phyloP scores from a whole-genome alignment of 2,797 vertebrate genomes.

The Argentina silus region DNA sequence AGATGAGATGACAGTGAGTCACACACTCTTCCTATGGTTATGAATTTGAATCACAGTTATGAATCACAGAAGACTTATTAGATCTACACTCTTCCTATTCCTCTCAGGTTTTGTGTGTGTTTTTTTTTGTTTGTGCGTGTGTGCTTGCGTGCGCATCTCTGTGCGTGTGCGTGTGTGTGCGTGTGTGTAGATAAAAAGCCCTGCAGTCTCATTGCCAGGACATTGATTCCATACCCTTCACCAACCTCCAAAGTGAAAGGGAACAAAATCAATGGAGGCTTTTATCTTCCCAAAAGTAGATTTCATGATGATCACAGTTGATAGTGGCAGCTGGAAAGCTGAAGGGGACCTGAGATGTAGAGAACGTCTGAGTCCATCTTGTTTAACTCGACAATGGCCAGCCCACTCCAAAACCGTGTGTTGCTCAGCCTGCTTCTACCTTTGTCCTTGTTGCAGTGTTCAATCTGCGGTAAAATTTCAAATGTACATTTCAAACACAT shows the following conservation, averaged over 20 bases:
- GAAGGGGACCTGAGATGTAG: conserved; percentile 23
- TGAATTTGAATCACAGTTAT: no score
- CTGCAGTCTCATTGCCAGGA: conserved; percentile 26
- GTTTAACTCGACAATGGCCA: no score
- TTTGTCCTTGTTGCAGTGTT: no score
- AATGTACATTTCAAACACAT: no score
- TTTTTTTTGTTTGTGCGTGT: background rate
- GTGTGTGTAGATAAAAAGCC: conserved; percentile 16
- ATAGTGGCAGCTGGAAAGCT: background rate
- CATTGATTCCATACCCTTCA: conserved; percentile 46
- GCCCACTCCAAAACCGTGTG: no score
- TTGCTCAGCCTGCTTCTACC: no score
- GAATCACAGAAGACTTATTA: no score
- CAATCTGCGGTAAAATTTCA: no score
- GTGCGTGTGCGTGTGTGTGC: background rate
- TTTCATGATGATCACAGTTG: conserved; percentile 43
- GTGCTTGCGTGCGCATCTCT: conserved; percentile 15
- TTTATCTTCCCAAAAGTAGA: conserved; percentile 62
- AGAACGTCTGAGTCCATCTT: no score
- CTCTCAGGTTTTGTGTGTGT: background rate
- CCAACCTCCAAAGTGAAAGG: conserved; percentile 33
- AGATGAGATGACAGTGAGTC: no score
- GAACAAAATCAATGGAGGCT: conserved; percentile 46
- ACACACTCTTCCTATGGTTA: no score
- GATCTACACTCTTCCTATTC: no score